Evolutionary conservation across 2,113 vertebrate species (phyloP).

Genomic region (Pipa parva): DNA sequence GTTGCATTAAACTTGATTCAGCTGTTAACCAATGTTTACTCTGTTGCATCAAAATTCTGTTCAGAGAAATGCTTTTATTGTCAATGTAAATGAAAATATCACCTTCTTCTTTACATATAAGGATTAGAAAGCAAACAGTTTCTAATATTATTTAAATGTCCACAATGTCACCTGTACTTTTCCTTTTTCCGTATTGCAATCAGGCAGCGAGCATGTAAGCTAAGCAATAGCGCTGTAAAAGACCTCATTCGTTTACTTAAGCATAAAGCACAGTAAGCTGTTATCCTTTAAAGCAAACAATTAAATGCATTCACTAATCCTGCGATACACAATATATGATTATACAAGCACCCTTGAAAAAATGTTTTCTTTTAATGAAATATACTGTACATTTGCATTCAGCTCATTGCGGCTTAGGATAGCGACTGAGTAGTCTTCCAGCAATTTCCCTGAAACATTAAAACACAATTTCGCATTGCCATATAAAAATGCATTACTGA

Average conservation of each 20-base stretch:
- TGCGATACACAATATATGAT: conserved; percentile 46
- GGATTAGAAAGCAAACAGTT: conserved; percentile 31
- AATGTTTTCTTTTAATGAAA: conserved; percentile 43
- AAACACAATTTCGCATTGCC: too few species aligned
- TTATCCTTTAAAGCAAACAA: conserved; percentile 56
- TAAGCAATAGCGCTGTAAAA: conserved; percentile 36
- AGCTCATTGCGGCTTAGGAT: neutral
- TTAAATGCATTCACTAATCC: conserved; percentile 53
- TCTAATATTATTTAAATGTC: conserved; percentile 34
- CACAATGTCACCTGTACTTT: conserved; percentile 23
- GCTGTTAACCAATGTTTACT: too few species aligned
- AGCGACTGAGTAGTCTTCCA: too few species aligned
- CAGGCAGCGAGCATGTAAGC: conserved; percentile 31
- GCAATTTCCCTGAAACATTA: too few species aligned
- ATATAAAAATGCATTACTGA: too few species aligned
- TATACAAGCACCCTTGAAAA: conserved; percentile 52
- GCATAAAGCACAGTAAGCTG: conserved; percentile 55
- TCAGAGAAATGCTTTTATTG: too few species aligned
- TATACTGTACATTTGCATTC: neutral
- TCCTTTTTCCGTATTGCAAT: conserved; percentile 14
- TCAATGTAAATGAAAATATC: conserved; percentile 2
- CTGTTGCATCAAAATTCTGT: too few species aligned
- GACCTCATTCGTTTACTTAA: conserved; percentile 52
- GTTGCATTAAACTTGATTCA: too few species aligned
- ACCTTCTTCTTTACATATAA: conserved; percentile 16